phyloP scores from a whole-genome alignment of 2,797 vertebrate species.

The Oryzias dopingdopingensis region DNA sequence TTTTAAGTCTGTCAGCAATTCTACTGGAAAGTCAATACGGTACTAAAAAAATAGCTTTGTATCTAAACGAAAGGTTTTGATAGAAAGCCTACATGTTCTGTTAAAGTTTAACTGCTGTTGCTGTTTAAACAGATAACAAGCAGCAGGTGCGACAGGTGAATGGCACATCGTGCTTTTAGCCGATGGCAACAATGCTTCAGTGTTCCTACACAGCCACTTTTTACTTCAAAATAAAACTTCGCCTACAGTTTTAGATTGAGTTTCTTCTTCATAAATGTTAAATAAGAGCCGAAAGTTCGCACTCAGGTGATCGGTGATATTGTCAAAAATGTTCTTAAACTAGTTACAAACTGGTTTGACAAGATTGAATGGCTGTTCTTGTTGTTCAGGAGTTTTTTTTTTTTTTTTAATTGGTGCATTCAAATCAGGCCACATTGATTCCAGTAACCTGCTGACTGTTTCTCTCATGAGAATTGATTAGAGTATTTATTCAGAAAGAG shows the following conservation, averaged over 20 bases:
- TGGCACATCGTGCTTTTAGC: slow-evolving; percentile 25
- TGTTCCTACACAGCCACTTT: slow-evolving; percentile 12
- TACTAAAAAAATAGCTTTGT: not conserved
- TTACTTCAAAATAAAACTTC: not conserved
- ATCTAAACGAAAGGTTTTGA: slow-evolving; percentile 1
- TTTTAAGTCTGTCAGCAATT: not conserved
- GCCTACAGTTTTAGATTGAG: not conserved
- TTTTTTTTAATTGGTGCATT: slow-evolving; percentile 30
- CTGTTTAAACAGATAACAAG: slow-evolving; percentile 28
- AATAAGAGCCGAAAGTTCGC: too few relatives aligned
- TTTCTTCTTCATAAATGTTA: not conserved
- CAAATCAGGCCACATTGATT: not conserved
- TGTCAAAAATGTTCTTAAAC: not conserved
- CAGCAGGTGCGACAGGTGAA: slow-evolving; percentile 61
- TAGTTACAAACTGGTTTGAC: slow-evolving; percentile 33
- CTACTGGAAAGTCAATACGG: not conserved
- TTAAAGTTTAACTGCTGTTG: slow-evolving; percentile 34
- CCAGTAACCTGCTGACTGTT: not conserved
- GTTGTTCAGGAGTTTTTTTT: slow-evolving; percentile 11
- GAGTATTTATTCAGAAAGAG: too few relatives aligned
- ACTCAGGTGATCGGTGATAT: not conserved
- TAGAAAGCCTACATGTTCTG: not conserved
- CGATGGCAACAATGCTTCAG: not conserved
- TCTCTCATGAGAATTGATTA: not conserved
- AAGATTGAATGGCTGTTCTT: not conserved